phyloP scores from a whole-genome alignment of 2,888 invertebrate genomes.

The Fragum sueziense region DNA sequence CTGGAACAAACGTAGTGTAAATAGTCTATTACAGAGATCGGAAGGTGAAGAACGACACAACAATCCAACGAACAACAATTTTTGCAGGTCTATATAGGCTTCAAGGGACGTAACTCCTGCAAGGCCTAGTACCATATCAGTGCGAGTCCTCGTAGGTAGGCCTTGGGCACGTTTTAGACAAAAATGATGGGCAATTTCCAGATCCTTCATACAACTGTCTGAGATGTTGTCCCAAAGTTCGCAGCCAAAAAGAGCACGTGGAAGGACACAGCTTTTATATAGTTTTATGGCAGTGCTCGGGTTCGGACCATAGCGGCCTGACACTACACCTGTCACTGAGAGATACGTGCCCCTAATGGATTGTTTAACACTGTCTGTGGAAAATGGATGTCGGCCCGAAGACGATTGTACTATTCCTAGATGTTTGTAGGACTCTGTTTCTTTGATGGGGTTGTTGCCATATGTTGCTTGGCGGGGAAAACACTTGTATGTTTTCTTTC shows the following conservation, averaged over 20 bases:
- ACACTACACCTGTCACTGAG: not conserved
- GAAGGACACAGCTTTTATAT: not conserved
- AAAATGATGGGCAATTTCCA: not conserved
- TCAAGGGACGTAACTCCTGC: slow-evolving; percentile 7
- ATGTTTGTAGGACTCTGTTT: slow-evolving; percentile 11
- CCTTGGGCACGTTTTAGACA: not conserved
- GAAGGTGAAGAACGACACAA: no score
- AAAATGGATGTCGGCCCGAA: not conserved
- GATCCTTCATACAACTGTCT: not conserved
- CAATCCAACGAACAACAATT: no score
- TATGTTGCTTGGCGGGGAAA: not conserved
- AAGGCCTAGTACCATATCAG: not conserved
- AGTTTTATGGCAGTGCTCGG: not conserved
- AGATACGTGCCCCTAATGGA: not conserved
- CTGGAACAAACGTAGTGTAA: no score
- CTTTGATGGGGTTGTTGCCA: not conserved
- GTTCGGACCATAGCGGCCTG: not conserved
- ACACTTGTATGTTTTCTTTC: not conserved
- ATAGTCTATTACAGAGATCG: no score
- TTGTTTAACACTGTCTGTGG: not conserved
- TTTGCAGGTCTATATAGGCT: no score
- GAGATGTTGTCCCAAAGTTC: slow-evolving; percentile 2
- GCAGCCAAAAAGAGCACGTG: not conserved
- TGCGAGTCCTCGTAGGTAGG: not conserved
- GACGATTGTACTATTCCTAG: not conserved